These are phyloP conservation scores for Sylvilagus floridanus DNA, from an alignment of 2,797 vertebrate species.

Conservation along the genomic window DNA sequence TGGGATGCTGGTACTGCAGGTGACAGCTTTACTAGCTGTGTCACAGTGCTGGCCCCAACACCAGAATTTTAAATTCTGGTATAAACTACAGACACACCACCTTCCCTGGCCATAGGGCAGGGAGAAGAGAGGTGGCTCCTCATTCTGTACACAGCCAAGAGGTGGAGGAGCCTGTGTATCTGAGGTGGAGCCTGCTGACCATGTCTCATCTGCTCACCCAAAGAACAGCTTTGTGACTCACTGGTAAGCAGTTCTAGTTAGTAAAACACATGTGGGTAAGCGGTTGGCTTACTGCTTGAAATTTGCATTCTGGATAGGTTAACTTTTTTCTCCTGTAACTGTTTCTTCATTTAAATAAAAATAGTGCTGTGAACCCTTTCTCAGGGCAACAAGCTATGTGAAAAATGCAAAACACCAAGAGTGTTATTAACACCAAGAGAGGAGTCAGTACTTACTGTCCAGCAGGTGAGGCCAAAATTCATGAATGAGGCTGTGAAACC, in stretches of 20 bases:
- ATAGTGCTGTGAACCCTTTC: too few species aligned
- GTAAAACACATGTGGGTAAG: constrained; percentile 18
- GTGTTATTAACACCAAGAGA: too few species aligned
- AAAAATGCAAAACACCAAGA: too few species aligned
- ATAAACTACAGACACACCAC: not conserved
- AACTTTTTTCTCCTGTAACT: not conserved
- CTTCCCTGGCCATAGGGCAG: not conserved
- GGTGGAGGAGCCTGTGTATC: not conserved
- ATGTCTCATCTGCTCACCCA: not conserved
- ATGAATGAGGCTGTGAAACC: too few species aligned
- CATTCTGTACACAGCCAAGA: constrained; percentile 26
- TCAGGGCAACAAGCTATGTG: too few species aligned
- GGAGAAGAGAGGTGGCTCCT: not conserved
- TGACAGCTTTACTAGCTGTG: too few species aligned
- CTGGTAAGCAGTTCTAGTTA: not conserved
- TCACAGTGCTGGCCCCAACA: too few species aligned
- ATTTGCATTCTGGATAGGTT: constrained; percentile 9
- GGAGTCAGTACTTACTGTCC: too few species aligned
- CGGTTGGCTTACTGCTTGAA: constrained; percentile 24
- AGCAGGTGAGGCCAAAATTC: too few species aligned
- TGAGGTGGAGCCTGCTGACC: not conserved
- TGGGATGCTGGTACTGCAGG: too few species aligned
- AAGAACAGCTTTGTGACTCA: not conserved
- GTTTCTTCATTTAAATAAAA: too few species aligned
- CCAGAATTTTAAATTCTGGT: not conserved